Conservation (phyloP, 64 coral and sea anemone species). For the Anthopleura sola region DNA sequence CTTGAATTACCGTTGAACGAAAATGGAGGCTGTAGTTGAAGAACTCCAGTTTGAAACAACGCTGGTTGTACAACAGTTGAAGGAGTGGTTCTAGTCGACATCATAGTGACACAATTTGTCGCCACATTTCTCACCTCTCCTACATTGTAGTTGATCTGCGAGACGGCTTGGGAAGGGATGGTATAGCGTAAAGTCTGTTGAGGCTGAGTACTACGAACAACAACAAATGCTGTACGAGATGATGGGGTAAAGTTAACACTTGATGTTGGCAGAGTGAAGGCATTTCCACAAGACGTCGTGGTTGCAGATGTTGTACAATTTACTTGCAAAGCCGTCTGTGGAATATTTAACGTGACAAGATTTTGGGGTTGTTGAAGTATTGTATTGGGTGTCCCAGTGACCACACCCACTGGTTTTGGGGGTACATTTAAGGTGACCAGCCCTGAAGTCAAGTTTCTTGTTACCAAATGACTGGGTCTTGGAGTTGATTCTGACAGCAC, state of each 20-base stretch:
- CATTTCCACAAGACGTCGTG: background rate
- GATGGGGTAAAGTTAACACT: background rate
- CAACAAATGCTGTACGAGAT: slow-evolving; percentile 17
- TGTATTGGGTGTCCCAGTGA: background rate
- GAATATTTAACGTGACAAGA: background rate
- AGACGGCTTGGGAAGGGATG: background rate
- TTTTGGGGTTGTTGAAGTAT: slow-evolving; percentile 2
- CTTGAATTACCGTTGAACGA: background rate
- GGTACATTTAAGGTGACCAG: slow-evolving; percentile 4
- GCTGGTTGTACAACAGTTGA: slow-evolving; percentile 7
- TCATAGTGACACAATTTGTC: background rate
- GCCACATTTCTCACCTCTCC: background rate
- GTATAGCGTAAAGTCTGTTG: background rate
- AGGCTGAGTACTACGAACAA: slow-evolving; percentile 9
- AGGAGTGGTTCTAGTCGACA: slow-evolving; percentile 4
- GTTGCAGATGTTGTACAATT: background rate
- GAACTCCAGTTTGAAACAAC: background rate
- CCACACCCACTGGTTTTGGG: background rate
- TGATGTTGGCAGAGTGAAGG: background rate
- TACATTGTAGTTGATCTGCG: background rate
- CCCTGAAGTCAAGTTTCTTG: background rate
- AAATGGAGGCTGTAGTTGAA: background rate
- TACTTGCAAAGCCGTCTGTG: background rate
- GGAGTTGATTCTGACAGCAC: background rate
- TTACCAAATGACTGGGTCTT: background rate